phyloP scores from a whole-genome alignment of 2,797 vertebrate genomes.

The Phrynocephalus guinanensis region DNA sequence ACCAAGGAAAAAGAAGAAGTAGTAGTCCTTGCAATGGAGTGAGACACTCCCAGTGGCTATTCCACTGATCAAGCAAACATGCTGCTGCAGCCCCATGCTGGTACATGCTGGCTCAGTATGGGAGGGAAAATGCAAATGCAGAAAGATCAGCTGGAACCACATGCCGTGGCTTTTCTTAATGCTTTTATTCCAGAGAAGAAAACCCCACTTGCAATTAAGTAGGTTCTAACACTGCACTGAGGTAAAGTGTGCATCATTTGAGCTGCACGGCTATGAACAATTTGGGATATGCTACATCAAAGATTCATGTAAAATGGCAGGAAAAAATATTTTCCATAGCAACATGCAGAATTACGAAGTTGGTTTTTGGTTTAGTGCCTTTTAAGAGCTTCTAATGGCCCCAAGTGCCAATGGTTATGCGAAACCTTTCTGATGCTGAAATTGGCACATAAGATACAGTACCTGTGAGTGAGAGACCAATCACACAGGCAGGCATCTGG shows the following conservation, averaged over 20 bases:
- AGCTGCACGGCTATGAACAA: too few species aligned
- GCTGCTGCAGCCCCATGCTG: too few species aligned
- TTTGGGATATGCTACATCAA: background rate
- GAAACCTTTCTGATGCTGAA: background rate
- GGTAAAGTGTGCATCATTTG: too few species aligned
- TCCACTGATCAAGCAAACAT: too few species aligned
- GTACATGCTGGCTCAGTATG: too few species aligned
- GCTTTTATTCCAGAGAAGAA: too few species aligned
- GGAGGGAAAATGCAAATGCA: background rate
- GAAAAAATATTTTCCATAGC: background rate
- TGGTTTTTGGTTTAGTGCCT: background rate
- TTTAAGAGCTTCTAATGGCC: background rate
- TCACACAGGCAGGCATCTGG: background rate
- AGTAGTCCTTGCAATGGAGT: too few species aligned
- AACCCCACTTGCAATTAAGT: too few species aligned
- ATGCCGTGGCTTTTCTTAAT: background rate
- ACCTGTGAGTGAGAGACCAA: background rate
- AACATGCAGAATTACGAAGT: constrained; percentile 6
- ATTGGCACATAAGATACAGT: background rate
- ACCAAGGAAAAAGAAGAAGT: too few species aligned
- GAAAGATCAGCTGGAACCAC: background rate
- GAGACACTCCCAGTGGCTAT: too few species aligned
- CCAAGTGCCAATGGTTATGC: background rate
- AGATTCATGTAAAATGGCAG: background rate
- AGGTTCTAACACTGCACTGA: too few species aligned